Evolutionary conservation across 2,797 vertebrate genomes (phyloP).

Genomic region (Gymnothorax reevesii): DNA sequence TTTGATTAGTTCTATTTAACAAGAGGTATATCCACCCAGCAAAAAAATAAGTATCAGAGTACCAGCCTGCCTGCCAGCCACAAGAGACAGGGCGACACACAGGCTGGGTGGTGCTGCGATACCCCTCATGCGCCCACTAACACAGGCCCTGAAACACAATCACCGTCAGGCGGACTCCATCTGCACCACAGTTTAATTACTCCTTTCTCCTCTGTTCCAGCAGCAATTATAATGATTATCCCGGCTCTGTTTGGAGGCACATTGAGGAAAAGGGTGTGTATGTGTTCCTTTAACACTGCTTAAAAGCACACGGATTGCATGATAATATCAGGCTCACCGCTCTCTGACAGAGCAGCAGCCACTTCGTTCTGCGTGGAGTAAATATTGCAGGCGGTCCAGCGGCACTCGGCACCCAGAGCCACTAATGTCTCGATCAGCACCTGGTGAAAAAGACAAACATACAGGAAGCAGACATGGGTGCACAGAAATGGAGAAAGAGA

Average conservation of each 20-base stretch:
- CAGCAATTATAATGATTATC: background rate
- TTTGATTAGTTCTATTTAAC: too few species aligned
- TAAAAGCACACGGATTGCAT: background rate
- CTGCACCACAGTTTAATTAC: background rate
- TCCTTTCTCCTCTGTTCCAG: background rate
- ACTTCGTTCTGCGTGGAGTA: conserved; percentile 98
- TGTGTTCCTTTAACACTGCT: too few species aligned
- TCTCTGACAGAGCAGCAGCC: conserved; percentile 91
- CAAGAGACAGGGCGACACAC: too few species aligned
- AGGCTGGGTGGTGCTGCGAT: too few species aligned
- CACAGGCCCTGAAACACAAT: background rate
- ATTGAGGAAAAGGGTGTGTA: too few species aligned
- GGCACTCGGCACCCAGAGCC: conserved; percentile 94
- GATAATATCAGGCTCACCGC: conserved; percentile 69
- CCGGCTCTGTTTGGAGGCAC: background rate
- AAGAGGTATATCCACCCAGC: background rate
- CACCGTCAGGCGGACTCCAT: background rate
- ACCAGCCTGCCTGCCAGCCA: background rate
- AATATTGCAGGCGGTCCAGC: conserved; percentile 98
- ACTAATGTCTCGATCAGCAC: conserved; percentile 97
- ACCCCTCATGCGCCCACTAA: too few species aligned
- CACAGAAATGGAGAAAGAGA: background rate
- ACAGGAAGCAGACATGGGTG: background rate
- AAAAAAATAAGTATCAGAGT: background rate
- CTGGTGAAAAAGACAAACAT: conserved; percentile 58